Evolutionary conservation across 2,888 invertebrate species (phyloP).

Genomic region (Temnothorax ravouxi): DNA sequence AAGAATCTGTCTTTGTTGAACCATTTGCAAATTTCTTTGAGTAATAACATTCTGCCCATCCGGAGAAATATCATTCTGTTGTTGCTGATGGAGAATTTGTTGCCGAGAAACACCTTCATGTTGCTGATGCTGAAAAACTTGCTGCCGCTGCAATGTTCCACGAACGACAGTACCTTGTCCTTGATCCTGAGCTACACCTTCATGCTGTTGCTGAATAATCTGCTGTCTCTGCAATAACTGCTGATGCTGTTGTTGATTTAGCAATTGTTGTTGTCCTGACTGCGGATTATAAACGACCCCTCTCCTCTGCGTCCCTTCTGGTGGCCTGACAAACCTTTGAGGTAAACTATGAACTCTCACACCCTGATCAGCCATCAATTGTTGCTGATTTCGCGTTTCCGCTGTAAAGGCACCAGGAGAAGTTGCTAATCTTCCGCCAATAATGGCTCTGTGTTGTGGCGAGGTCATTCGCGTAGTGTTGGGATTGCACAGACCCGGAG

Average conservation of each 20-base stretch:
- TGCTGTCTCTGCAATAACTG: constrained; percentile 87
- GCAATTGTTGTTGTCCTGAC: constrained; percentile 78
- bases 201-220: constrained; percentile 86
- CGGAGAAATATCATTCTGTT: constrained; percentile 81
- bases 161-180: constrained; percentile 76
- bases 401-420: constrained; percentile 86
- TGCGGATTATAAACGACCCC: constrained; percentile 84
- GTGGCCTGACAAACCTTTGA: constrained; percentile 86
- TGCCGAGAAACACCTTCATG: constrained; percentile 26
- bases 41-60: constrained; percentile 77
- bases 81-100: constrained; percentile 78
- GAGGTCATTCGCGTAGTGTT: constrained; percentile 87
- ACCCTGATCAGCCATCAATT: constrained; percentile 81
- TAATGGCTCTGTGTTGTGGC: constrained; percentile 87
- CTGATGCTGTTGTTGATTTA: constrained; percentile 83
- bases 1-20: constrained; percentile 84
- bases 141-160: constrained; percentile 74
- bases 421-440: constrained; percentile 87
- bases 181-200: constrained; percentile 77
- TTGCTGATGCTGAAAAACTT: constrained; percentile 45
- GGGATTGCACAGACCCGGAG: constrained; percentile 86
- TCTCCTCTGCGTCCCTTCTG: constrained; percentile 82
- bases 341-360: constrained; percentile 79
- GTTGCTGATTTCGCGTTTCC: constrained; percentile 81
- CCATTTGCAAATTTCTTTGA: constrained; percentile 74